A percentile compares a stretch with the other conserved stretches of the same genome.
phyloP scores from a whole-genome alignment of 2,113 vertebrate genomes.

The Rissa tridactyla region DNA sequence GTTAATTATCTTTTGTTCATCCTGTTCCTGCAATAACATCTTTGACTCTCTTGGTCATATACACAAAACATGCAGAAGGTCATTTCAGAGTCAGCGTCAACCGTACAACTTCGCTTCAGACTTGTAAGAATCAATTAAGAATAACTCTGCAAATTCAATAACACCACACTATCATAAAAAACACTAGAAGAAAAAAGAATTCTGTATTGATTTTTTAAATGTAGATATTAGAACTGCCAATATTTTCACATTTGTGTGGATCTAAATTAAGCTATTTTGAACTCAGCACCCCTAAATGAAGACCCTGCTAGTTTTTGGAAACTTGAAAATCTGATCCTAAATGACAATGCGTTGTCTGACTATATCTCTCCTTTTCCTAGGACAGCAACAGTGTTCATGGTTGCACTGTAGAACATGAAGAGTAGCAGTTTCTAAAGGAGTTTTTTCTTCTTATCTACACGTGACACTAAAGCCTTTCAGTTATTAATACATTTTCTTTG shows the following conservation, averaged over 20 bases:
- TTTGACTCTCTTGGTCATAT: neutral
- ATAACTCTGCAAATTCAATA: neutral
- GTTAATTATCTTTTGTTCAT: neutral
- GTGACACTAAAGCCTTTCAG: neutral
- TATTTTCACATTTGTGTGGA: neutral
- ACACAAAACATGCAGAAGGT: neutral
- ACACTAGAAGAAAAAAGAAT: neutral
- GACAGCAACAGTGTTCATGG: neutral
- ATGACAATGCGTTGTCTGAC: neutral
- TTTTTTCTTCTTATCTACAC: neutral
- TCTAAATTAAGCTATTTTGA: neutral
- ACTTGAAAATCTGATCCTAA: neutral
- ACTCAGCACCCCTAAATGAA: neutral
- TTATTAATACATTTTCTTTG: neutral
- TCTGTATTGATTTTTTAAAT: neutral
- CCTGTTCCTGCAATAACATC: neutral
- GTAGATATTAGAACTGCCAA: neutral
- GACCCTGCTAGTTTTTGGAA: neutral
- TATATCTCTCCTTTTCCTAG: neutral
- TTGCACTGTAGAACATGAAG: neutral
- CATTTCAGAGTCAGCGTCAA: neutral
- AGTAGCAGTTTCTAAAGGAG: neutral
- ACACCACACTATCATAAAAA: neutral
- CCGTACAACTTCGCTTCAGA: neutral
- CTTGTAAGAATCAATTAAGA: neutral